Conservation (phyloP, 2,113 vertebrate species). For the Phylloscopus trochilus region DNA sequence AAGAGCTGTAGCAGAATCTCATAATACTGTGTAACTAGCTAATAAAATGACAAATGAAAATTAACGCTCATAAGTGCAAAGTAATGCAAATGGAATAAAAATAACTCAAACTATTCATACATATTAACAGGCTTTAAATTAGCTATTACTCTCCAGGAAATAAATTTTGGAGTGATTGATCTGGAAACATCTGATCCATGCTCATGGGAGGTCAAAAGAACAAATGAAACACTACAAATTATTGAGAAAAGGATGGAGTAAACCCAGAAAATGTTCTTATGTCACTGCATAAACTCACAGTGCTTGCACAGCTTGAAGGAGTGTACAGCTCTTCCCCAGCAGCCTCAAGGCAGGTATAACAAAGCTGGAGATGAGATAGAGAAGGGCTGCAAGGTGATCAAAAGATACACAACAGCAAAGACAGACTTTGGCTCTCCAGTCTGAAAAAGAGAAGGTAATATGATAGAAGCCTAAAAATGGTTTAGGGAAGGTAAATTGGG, state of each 20-base stretch:
- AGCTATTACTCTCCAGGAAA: neutral
- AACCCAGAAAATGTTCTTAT: neutral
- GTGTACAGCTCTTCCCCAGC: neutral
- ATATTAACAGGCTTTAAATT: neutral
- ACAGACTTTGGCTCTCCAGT: neutral
- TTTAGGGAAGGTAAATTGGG: neutral
- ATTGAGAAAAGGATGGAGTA: neutral
- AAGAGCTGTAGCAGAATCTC: neutral
- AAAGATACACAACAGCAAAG: neutral
- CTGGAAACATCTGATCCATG: neutral
- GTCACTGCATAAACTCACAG: neutral
- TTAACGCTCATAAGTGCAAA: constrained; percentile 10
- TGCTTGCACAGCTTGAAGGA: neutral
- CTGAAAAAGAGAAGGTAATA: neutral
- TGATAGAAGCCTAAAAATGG: neutral
- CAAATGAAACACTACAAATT: neutral
- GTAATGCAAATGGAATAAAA: constrained; percentile 32
- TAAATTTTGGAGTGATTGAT: neutral
- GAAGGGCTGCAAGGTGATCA: neutral
- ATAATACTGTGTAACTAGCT: neutral
- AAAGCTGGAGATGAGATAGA: neutral
- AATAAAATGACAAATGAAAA: constrained; percentile 48
- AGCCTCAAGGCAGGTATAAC: neutral
- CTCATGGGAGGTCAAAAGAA: neutral
- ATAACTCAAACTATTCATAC: neutral